Evolutionary conservation across 2,797 vertebrate genomes (phyloP).

Genomic region (Sebastes steindachneri): DNA sequence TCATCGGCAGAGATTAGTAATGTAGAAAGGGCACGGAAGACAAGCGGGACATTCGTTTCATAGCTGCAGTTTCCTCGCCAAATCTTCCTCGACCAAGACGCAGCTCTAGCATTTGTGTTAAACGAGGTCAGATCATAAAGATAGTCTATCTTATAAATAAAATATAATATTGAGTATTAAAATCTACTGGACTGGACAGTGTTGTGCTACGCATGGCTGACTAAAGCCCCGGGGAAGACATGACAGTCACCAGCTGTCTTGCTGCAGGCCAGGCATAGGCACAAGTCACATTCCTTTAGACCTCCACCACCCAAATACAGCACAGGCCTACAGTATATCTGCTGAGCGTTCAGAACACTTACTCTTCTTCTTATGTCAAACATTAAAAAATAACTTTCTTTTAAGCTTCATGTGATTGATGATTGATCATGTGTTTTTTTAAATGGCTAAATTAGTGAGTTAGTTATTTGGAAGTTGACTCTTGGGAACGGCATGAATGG

Average conservation of each 20-base stretch:
- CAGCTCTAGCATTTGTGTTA: background rate
- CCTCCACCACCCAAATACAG: slow-evolving; percentile 22
- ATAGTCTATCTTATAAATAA: background rate
- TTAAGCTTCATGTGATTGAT: background rate
- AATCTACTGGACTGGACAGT: background rate
- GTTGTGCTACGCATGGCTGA: slow-evolving; percentile 12
- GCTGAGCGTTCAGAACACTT: background rate
- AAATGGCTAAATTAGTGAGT: background rate
- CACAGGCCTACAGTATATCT: slow-evolving; percentile 3
- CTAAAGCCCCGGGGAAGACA: slow-evolving; percentile 20
- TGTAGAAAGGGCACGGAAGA: slow-evolving; percentile 16
- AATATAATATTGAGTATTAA: background rate
- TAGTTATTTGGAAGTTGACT: background rate
- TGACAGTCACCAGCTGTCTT: slow-evolving; percentile 72
- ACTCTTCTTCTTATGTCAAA: background rate
- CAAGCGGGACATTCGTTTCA: slow-evolving; percentile 1
- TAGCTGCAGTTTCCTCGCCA: background rate
- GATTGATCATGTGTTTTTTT: too few species aligned
- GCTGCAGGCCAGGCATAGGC: slow-evolving; percentile 27
- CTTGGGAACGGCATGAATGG: background rate
- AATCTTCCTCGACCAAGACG: background rate
- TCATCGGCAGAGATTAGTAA: slow-evolving; percentile 21
- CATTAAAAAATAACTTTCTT: background rate
- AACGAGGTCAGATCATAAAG: background rate
- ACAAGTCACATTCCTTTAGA: slow-evolving; percentile 59